Evolutionary conservation across 1,140 invertebrate species (phyloP), one percentile per base, ranked within the genome.

Genomic region (Rhagoletis pomonella): DNA sequence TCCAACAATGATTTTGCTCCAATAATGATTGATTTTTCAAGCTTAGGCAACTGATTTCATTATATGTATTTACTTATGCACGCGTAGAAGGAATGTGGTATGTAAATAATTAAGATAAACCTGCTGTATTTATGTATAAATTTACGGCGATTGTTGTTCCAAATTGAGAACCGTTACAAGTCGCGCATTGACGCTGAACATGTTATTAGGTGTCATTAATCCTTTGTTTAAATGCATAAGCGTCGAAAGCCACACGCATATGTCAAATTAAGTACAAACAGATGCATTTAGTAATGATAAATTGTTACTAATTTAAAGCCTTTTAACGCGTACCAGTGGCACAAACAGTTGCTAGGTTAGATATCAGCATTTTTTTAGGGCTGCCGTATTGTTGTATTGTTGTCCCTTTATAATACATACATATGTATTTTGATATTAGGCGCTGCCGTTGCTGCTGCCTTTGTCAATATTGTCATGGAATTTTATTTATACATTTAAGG

Each of bases 271-370:
- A 44, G 12, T 14, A 42, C 42, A 42, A 73, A 73, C 67, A 73
- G 39, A 42, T 73, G 17, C 5, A 47, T 44, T 73, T 42, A 17
- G 67, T 73, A 42, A 44, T 73, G 44, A 73, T 73, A 73, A 39
- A 73, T 73, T 73, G 67, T 17, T 42, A 73, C 67, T 44, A 73
- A 73, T 73, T 73, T 73, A 73, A 73, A 4, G 67, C 67, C 39
- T 42, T 44, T 73, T 10, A 29, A 7, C 64, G 64, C 64, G 29
- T 29, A 9, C 6, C 64, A 42, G 64, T 29, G 42, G 67, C 67
- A 17, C 4, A 7, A 10, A 14, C 42, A 9, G 39, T 29, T 39
- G 10, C 39, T 39, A 14, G 12, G n/a, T n/a, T n/a, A n/a, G n/a
- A 4, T 73, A 14, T 4, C 39, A 5, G 1, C 9, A 9, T 55